phyloP scores from a whole-genome alignment of 2,797 vertebrate species.

The Lycodopsis pacificus region DNA sequence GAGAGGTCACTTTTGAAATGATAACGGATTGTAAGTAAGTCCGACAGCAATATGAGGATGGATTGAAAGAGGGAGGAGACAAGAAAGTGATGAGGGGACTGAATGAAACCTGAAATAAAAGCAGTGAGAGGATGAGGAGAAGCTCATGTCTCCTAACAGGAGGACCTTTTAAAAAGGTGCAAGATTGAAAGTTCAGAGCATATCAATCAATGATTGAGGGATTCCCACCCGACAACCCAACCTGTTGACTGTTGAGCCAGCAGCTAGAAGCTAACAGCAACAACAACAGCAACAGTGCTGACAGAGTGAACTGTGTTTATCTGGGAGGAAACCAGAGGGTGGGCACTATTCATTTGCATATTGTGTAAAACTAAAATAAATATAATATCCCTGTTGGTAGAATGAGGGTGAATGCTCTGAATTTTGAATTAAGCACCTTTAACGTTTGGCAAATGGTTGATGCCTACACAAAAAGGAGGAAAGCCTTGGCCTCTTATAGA shows the following conservation, averaged over 20 bases:
- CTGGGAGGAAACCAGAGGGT: too few species aligned
- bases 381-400: too few species aligned
- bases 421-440: background rate
- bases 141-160: conserved; percentile 14
- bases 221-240: background rate
- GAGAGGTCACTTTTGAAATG: background rate
- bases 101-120: conserved; percentile 36
- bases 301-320: background rate
- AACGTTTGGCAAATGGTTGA: conserved; percentile 32
- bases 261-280: background rate
- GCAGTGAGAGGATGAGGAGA: conserved; percentile 3
- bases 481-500: conserved; percentile 4
- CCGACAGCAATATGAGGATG: background rate
- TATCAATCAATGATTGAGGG: background rate
- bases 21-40: background rate
- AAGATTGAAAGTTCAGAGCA: background rate
- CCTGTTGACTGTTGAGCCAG: background rate
- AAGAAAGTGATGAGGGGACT: conserved; percentile 6
- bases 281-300: too few species aligned
- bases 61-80: background rate
- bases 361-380: too few species aligned
- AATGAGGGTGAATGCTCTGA: background rate
- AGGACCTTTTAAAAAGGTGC: conserved; percentile 9
- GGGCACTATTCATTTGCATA: too few species aligned
- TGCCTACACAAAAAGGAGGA: background rate